Evolutionary conservation across 2,888 invertebrate species (phyloP), one percentile per base, ranked within the genome.

Genomic region (Platycnemis pennipes): DNA sequence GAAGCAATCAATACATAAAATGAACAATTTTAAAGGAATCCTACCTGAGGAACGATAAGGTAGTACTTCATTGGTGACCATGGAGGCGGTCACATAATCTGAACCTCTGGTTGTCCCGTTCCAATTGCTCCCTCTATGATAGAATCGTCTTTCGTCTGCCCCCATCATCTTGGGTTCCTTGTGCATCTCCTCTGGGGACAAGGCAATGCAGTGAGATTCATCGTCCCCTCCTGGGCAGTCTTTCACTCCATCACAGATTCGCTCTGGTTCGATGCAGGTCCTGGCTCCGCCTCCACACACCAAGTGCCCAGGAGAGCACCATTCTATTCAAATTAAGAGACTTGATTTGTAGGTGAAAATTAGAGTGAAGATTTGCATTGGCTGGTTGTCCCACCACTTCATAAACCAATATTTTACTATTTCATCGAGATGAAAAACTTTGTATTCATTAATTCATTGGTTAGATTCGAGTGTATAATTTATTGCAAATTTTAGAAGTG

Each of bases 201-300:
- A 97, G 37, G 97, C 97, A 11, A 98, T 98, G 95, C 98, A 98
- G 95, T 98, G 98, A 95, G 97, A 97, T 96, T 98, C 98, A 95
- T 98, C 98, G 95, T 98, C 98, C 0, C 98, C 98, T 49, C 97
- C 97, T 0, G 98, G 98, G 96, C 98, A 98, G 95, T 98, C 98
- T 7, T 97, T 97, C 44, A 96, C 96, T 0, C 98, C 98, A 95
- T 98, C 98, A 96, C 98, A 98, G 45, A 98, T 97, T 95, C 97
- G 97, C 0, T 96, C 96, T 96, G 97, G 97, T 86, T 98, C 97
- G 31, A 98, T 97, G 96, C 98, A 98, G 95, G 97, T 97, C 95
- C 97, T 97, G 31, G 98, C 98, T 7, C 91, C 91, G 95, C 98
- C 98, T 0, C 98, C 97, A 95, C 98, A 98, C 2, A 98, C 98